Base-by-base conservation (phyloP, 2,888 invertebrate species). In the Hypsopygia costalis region DNA sequence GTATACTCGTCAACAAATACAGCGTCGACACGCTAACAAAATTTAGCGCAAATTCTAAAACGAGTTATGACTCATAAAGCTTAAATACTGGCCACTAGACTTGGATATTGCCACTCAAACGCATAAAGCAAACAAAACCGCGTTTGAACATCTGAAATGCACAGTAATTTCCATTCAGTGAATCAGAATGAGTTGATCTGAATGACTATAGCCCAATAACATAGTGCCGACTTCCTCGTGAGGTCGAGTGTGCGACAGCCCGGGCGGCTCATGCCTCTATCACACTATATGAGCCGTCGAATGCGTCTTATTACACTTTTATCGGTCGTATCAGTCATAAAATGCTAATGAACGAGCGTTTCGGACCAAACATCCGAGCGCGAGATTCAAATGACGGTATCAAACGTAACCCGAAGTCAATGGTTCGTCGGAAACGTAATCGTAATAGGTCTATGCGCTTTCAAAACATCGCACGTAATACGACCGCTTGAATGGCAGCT, bases 321-420 rank as follows among this genome's bases (percentile, higher is more conserved):
- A 88, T 87, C 80, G 85, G 74, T 77, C 82, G 83, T 88, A 88
- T 88, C 81, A 81, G 70, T 88, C 88, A 85, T 88, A 87, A 88
- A 88, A 87, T 87, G 85, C 81, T 87, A 88, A 88, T 88, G 87
- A 86, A 86, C 77, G 79, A 73, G 68, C 81, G 69, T 78, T 77
- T 79, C 76, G 81, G 83, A 79, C 83, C 83, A 88, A 88, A 88
- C 86, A 88, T 87, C 86, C 85, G 87, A 87, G 83, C 77, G 69
- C 75, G 70, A 86, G 86, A 86, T 87, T 88, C 88, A 75, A 86
- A 82, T 88, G 88, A 82, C 87, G 77, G 71, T 76, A 82, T 85
- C 75, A 85, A 85, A 81, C 77, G 87, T 82, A 87, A 88, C 81
- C 74, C 70, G 88, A 88, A 80, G 86, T 82, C 81, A 73, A 79